phyloP scores from a whole-genome alignment of 2,888 invertebrate species.

The Scotopteryx bipunctaria region DNA sequence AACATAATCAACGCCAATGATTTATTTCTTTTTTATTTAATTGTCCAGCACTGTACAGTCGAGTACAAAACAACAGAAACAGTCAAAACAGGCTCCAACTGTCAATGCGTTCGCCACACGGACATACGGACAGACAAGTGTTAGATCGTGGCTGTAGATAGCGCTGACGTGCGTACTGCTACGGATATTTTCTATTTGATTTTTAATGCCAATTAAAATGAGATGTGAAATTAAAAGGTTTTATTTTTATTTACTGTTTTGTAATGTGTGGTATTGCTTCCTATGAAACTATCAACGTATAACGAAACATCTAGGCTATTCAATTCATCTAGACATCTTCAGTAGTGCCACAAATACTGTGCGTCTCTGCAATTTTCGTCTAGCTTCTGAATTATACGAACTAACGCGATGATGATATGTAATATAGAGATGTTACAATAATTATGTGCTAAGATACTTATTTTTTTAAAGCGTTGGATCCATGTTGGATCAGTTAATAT shows the following conservation, averaged over 20 bases:
- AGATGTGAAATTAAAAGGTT: constrained; percentile 13
- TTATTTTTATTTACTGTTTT: background rate
- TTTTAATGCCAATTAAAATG: constrained; percentile 38
- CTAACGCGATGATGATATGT: too few species aligned
- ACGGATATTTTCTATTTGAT: constrained; percentile 30
- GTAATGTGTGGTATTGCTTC: background rate
- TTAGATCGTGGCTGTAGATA: constrained; percentile 38
- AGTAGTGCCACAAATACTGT: too few species aligned
- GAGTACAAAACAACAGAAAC: constrained; percentile 30
- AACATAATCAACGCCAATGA: background rate
- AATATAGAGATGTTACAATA: too few species aligned
- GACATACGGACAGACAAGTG: constrained; percentile 43
- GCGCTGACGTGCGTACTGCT: constrained; percentile 30
- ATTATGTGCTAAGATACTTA: too few species aligned
- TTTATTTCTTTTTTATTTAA: background rate
- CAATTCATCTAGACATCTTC: too few species aligned
- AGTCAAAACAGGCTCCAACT: constrained; percentile 30
- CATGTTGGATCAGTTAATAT: too few species aligned
- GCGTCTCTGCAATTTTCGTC: too few species aligned
- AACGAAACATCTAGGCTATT: too few species aligned
- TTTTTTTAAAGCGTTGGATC: too few species aligned
- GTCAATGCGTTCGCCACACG: constrained; percentile 32
- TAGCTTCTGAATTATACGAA: too few species aligned
- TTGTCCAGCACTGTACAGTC: constrained; percentile 9
- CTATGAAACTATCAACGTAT: background rate